Conservation (phyloP, 2,797 vertebrate genomes). For the Manis pentadactyla region DNA sequence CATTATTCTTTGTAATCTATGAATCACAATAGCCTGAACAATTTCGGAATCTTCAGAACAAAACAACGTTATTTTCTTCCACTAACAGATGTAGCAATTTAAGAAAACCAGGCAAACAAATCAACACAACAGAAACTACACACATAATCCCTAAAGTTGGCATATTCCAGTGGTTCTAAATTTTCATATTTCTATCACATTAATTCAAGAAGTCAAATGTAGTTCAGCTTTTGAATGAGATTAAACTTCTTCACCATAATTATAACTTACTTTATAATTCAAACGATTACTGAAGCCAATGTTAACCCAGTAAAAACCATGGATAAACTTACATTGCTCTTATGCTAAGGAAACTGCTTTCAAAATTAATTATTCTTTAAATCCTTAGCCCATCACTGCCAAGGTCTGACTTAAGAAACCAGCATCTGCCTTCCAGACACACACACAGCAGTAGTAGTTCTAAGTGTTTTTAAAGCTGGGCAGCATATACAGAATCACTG, state of each 20-base stretch:
- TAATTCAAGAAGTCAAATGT: neutral
- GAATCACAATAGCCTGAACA: neutral
- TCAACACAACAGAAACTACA: neutral
- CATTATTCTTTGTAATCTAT: slow-evolving; percentile 60
- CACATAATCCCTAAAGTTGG: neutral
- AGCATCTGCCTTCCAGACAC: neutral
- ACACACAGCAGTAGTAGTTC: neutral
- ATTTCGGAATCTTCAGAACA: neutral
- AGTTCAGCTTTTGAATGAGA: neutral
- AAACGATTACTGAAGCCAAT: neutral
- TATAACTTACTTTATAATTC: neutral
- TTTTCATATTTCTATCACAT: neutral
- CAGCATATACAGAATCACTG: neutral
- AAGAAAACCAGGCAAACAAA: neutral
- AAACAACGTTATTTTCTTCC: neutral
- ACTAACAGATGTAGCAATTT: neutral
- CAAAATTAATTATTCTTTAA: neutral
- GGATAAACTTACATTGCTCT: neutral
- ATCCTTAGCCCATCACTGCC: neutral
- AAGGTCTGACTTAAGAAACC: neutral
- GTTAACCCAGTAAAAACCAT: neutral
- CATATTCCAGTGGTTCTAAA: neutral
- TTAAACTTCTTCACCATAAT: neutral
- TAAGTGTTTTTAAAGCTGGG: neutral
- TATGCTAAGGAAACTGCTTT: neutral